Conservation (phyloP, 2,888 invertebrate species). For the Sminthurinus aureus region DNA sequence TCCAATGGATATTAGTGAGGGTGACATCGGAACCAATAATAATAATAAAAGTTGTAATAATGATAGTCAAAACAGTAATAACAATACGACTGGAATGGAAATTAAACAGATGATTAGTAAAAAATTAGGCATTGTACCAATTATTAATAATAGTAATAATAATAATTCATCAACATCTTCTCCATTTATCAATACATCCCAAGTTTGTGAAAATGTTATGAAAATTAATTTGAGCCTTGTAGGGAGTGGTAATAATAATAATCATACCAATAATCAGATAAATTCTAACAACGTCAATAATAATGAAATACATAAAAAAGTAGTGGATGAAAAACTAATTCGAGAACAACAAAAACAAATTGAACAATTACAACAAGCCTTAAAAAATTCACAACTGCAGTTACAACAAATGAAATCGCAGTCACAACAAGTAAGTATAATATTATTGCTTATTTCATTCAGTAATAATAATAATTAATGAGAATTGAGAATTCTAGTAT, state of each 20-base stretch:
- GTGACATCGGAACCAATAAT: neutral
- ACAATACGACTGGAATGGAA: neutral
- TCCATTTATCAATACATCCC: constrained; percentile 14
- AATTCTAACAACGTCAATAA: neutral
- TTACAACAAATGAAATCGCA: constrained; percentile 65
- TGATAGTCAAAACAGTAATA: constrained; percentile 3
- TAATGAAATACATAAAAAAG: constrained; percentile 4
- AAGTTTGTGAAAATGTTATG: constrained; percentile 22
- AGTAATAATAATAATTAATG: too few species aligned
- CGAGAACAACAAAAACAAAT: constrained; percentile 86
- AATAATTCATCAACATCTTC: neutral
- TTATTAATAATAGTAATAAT: neutral
- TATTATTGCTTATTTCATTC: neutral
- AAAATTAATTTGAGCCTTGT: constrained; percentile 25
- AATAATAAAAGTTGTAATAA: neutral
- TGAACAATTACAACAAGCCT: constrained; percentile 82
- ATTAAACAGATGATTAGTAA: constrained; percentile 10
- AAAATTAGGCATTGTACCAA: neutral
- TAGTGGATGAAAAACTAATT: constrained; percentile 75
- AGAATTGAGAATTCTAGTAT: too few species aligned
- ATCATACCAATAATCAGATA: neutral
- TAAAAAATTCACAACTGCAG: constrained; percentile 80
- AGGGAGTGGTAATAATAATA: constrained; percentile 15
- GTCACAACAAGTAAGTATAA: constrained; percentile 44
- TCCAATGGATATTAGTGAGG: constrained; percentile 49